phyloP scores from a whole-genome alignment of 2,888 invertebrate species.

The Mimumesa dahlbomi region DNA sequence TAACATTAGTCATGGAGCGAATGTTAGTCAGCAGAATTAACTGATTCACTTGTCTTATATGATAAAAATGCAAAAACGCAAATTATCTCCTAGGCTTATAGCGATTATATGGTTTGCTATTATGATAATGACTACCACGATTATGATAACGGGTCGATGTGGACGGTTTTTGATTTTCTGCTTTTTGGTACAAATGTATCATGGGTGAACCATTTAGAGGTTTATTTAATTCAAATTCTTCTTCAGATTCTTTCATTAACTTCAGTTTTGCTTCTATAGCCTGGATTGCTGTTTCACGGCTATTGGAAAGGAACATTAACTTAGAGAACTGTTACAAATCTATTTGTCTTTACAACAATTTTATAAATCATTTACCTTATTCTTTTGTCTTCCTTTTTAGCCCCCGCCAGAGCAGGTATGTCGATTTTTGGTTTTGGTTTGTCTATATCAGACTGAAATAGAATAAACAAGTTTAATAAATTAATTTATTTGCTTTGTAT shows the following conservation, averaged over 20 bases:
- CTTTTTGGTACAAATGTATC: slow-evolving; percentile 85
- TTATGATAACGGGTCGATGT: slow-evolving; percentile 72
- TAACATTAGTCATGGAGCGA: slow-evolving; percentile 45
- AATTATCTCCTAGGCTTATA: slow-evolving; percentile 78
- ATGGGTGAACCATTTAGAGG: slow-evolving; percentile 86
- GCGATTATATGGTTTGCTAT: slow-evolving; percentile 76
- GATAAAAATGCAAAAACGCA: slow-evolving; percentile 14
- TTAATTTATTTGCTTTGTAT: background rate
- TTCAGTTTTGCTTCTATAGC: slow-evolving; percentile 94
- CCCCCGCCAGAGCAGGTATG: slow-evolving; percentile 89
- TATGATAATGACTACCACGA: slow-evolving; percentile 70
- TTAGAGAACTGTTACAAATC: background rate
- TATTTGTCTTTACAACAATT: background rate
- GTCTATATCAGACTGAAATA: slow-evolving; percentile 87
- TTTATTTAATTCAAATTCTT: slow-evolving; percentile 89
- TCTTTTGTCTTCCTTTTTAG: slow-evolving; percentile 83
- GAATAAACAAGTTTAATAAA: slow-evolving; percentile 19
- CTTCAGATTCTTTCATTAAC: slow-evolving; percentile 86
- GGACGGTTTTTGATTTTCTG: slow-evolving; percentile 77
- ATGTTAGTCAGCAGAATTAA: slow-evolving; percentile 29
- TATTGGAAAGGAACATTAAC: slow-evolving; percentile 72
- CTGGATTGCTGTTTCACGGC: slow-evolving; percentile 90
- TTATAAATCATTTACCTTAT: slow-evolving; percentile 69
- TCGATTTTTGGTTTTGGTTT: slow-evolving; percentile 88
- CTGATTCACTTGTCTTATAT: slow-evolving; percentile 19